A percentile compares a stretch with the other conserved stretches of the same genome.
Evolutionary conservation across 1,140 invertebrate genomes (phyloP).

Genomic region (Panulirus ornatus): DNA sequence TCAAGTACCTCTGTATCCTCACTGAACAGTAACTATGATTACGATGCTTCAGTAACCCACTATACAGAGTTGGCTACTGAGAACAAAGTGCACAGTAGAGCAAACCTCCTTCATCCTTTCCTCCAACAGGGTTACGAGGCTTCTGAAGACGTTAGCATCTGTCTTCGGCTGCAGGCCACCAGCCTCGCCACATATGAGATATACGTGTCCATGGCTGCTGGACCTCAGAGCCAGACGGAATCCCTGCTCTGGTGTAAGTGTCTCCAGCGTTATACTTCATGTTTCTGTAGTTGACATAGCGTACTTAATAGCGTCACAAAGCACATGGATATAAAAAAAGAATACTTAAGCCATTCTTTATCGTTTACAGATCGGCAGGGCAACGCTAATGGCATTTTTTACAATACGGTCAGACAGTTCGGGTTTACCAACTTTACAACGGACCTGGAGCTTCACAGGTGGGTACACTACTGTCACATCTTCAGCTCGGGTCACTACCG

Average conservation of each 20-base stretch:
- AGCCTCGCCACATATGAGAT: neutral
- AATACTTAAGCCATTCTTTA: neutral
- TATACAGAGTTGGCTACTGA: neutral
- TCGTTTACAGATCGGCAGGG: conserved; percentile 25
- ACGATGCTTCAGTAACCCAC: neutral
- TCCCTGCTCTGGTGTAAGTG: no score
- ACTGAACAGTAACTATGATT: neutral
- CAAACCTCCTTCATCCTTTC: neutral
- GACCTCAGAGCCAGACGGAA: neutral
- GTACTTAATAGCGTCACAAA: no score
- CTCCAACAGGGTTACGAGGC: neutral
- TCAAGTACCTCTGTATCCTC: no score
- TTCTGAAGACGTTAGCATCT: neutral
- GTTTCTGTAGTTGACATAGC: no score
- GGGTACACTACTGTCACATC: conserved; percentile 43
- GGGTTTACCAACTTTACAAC: conserved; percentile 10
- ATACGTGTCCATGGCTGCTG: neutral
- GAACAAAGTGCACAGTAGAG: no score
- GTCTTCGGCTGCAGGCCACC: neutral
- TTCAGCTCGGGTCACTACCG: conserved; percentile 26
- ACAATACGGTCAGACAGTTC: conserved; percentile 20
- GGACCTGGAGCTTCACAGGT: conserved; percentile 22
- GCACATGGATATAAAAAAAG: no score
- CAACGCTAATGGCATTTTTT: conserved; percentile 15
- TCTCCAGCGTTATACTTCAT: no score